phyloP scores from a whole-genome alignment of 1,140 invertebrate genomes.

The Aricia agestis region DNA sequence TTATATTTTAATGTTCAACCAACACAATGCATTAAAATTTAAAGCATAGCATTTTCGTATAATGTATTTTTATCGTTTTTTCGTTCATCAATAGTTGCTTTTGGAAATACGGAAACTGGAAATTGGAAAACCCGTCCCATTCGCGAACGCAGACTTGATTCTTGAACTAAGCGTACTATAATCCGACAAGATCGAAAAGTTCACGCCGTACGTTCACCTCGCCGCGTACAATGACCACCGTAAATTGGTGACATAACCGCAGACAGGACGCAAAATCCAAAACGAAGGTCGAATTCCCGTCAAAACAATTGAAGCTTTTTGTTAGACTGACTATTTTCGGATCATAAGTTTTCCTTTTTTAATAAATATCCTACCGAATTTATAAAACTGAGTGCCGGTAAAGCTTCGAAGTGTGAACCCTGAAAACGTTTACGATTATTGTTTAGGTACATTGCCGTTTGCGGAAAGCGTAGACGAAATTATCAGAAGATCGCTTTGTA shows the following conservation, averaged over 20 bases:
- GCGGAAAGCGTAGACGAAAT: background rate
- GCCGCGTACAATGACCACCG: constrained; percentile 40
- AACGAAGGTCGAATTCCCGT: constrained; percentile 69
- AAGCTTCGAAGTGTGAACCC: constrained; percentile 8
- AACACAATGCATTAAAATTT: too few species aligned
- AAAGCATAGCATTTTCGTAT: background rate
- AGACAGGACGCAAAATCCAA: constrained; percentile 69
- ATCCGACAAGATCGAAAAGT: constrained; percentile 47
- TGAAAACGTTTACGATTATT: background rate
- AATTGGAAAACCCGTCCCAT: background rate
- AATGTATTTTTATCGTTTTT: background rate
- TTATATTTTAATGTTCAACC: too few species aligned
- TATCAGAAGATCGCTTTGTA: background rate
- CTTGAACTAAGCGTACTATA: constrained; percentile 33
- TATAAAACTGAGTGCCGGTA: background rate
- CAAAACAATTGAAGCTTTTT: constrained; percentile 72
- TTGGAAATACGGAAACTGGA: background rate
- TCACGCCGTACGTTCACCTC: constrained; percentile 38
- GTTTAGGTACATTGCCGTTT: background rate
- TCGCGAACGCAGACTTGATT: constrained; percentile 20
- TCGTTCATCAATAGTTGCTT: background rate
- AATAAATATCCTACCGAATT: background rate
- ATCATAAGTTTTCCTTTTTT: constrained; percentile 38
- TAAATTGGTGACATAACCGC: constrained; percentile 54
- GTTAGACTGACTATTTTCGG: constrained; percentile 58